Base-by-base conservation (phyloP, 1,140 invertebrate genomes). In the Drosophila lini region DNA sequence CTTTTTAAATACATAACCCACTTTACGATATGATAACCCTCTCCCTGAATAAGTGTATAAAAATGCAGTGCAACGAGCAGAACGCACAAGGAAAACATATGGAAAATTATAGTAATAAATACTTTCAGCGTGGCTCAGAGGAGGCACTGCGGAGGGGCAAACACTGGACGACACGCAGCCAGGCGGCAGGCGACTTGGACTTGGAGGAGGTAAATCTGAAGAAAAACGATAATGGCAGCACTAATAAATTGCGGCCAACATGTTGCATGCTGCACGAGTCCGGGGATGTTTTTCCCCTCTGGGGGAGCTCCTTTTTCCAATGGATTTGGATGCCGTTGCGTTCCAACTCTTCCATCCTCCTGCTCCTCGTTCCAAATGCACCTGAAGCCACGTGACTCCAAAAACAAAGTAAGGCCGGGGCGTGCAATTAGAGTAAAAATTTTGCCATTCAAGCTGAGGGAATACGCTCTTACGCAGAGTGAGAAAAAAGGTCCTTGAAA, bases 31-130 rank as follows among this genome's bases (percentile, higher is more conserved):
- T 45, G 13, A 13, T 45, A 22, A 13, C 42, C n/a, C 50, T n/a
- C 32, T 16, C 9, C 3, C 0, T 5, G 16, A n/a, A 1, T 15
- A 13, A 9, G 34, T n/a, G 52, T 36, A 32, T 53, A 38, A 53
- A 53, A 71, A 71, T 71, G 22, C 65, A 67, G 65, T 55, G 58
- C 65, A 79, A 79, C 67, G 60, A 79, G 67, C 75, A 78, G 75
- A 86, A 86, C 82, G 81, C 82, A 86, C 83, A 80, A 68, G 80
- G 74, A 88, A 88, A 88, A 89, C 84, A 89, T 89, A 89, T 89
- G 84, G 84, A 89, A 89, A 89, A 89, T 89, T 89, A 89, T 89
- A 89, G 78, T 89, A 89, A 89, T 89, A 89, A 89, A 89, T 89
- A 89, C 81, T 88, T 77, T 59, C 56, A 53, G 28, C 47, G 36